Conservation (phyloP, 2,888 invertebrate genomes). For the Oscheius onirici region DNA sequence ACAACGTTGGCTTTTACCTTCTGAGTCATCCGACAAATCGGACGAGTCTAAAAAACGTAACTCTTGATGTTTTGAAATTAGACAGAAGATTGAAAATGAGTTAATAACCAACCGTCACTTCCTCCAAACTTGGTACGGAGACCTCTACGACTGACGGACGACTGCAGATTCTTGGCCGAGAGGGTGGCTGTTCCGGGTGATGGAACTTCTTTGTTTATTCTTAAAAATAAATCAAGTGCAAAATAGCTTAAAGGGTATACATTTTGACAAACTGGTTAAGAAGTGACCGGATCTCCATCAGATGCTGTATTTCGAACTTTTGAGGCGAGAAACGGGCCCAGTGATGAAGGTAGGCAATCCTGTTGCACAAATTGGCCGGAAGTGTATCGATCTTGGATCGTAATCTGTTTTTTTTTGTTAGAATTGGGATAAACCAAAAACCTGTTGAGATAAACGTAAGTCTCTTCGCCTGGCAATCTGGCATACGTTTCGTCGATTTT, state of each 20-base stretch:
- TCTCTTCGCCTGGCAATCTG: conserved; percentile 61
- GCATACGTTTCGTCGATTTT: conserved; percentile 9
- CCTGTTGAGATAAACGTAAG: conserved; percentile 56
- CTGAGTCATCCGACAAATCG: conserved; percentile 21
- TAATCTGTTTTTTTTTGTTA: conserved; percentile 22
- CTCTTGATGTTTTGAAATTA: not conserved
- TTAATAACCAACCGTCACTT: conserved; percentile 44
- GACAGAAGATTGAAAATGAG: not conserved
- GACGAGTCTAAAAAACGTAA: not conserved
- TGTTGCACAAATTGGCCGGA: conserved; percentile 43
- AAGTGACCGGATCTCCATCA: conserved; percentile 51
- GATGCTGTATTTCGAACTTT: conserved; percentile 50
- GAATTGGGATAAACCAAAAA: conserved; percentile 4
- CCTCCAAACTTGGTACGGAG: conserved; percentile 54
- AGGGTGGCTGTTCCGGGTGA: conserved; percentile 12
- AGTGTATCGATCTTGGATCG: conserved; percentile 47
- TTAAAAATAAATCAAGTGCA: not conserved
- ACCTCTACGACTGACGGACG: conserved; percentile 33
- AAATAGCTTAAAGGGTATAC: conserved; percentile 34
- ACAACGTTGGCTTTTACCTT: conserved; percentile 11
- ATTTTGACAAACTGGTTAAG: conserved; percentile 51
- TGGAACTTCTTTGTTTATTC: conserved; percentile 14
- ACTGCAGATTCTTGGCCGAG: not conserved
- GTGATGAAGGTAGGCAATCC: conserved; percentile 57
- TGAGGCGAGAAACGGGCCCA: conserved; percentile 47